Conservation (phyloP, 1,140 invertebrate genomes). For the Notospermus geniculatus region DNA sequence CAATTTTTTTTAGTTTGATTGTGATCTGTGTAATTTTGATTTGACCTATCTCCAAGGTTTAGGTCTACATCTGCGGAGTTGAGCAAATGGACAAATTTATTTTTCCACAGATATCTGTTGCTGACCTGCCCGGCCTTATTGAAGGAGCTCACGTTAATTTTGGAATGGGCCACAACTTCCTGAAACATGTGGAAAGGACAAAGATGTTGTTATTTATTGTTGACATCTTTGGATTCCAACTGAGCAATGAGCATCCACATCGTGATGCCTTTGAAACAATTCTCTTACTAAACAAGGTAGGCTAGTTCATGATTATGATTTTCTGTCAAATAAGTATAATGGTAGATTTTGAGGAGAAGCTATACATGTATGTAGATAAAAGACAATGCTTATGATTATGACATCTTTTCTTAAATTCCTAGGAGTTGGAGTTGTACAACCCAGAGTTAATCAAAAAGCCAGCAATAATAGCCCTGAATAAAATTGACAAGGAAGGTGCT, state of each 20-base stretch:
- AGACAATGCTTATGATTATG: neutral
- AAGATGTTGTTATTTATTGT: slow-evolving; percentile 80
- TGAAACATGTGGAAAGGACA: slow-evolving; percentile 89
- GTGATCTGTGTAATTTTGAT: too few species aligned
- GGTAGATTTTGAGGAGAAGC: neutral
- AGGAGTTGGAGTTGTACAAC: slow-evolving; percentile 91
- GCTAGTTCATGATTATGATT: slow-evolving; percentile 3
- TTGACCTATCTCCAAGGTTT: too few species aligned
- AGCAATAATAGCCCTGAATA: slow-evolving; percentile 82
- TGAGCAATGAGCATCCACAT: slow-evolving; percentile 40
- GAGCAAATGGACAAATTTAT: neutral
- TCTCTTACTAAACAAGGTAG: slow-evolving; percentile 79
- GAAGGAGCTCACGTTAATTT: slow-evolving; percentile 84
- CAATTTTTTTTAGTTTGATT: too few species aligned
- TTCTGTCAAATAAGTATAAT: too few species aligned
- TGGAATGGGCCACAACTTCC: slow-evolving; percentile 87
- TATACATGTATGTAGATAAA: neutral
- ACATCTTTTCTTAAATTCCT: slow-evolving; percentile 2
- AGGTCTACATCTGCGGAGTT: too few species aligned
- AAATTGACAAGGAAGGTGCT: slow-evolving; percentile 71
- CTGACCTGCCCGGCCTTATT: slow-evolving; percentile 92
- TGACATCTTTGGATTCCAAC: slow-evolving; percentile 75
- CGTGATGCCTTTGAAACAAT: slow-evolving; percentile 84
- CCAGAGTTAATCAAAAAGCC: slow-evolving; percentile 80
- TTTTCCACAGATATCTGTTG: slow-evolving; percentile 63